phyloP scores from a whole-genome alignment of 2,113 vertebrate species.

The Passer montanus region DNA sequence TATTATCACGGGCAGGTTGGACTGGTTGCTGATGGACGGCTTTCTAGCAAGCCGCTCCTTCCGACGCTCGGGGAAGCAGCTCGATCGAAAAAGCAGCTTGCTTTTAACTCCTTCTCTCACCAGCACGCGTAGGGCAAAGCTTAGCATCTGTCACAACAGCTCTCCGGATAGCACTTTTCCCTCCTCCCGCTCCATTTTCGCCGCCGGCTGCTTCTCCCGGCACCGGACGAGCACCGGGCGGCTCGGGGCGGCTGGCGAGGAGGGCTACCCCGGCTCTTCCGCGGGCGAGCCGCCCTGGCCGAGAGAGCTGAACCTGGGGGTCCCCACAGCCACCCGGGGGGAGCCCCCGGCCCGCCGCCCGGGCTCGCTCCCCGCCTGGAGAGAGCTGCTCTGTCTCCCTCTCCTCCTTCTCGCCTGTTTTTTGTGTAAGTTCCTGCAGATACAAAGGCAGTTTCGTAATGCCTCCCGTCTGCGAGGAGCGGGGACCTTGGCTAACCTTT shows the following conservation, averaged over 20 bases:
- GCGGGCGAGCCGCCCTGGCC: not conserved
- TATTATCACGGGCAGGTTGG: conserved; percentile 83
- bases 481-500: conserved; percentile 76
- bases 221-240: not conserved
- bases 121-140: conserved; percentile 36
- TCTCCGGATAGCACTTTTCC: conserved; percentile 40
- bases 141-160: conserved; percentile 61
- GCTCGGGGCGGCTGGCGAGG: too few relatives aligned
- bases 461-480: conserved; percentile 60
- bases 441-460: conserved; percentile 72
- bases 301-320: not conserved
- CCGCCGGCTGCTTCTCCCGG: not conserved
- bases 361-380: not conserved
- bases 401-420: not conserved
- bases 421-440: not conserved
- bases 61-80: conserved; percentile 49
- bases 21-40: conserved; percentile 82
- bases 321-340: not conserved
- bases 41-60: conserved; percentile 77
- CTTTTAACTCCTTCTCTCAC: conserved; percentile 58
- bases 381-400: not conserved
- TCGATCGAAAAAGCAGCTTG: conserved; percentile 50
- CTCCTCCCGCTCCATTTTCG: conserved; percentile 30
- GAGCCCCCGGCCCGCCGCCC: not conserved
- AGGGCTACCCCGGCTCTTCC: not conserved